phyloP scores from a whole-genome alignment of 2,113 vertebrate species.

The Choloepus hoffmanni region DNA sequence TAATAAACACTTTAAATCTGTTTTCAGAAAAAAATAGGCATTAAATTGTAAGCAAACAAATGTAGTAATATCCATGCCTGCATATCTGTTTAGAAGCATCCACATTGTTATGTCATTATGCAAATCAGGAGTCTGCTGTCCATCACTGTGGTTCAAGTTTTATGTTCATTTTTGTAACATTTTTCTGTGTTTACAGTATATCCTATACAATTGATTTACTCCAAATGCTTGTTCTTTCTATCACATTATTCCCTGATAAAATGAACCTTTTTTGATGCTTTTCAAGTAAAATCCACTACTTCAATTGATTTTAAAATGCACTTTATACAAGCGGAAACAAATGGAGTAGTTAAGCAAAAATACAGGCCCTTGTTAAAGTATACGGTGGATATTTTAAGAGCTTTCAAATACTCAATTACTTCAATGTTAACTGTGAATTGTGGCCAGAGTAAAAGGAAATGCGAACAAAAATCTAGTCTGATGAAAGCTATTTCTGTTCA shows the following conservation, averaged over 20 bases:
- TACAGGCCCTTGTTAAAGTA: slow-evolving; percentile 71
- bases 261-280: slow-evolving; percentile 60
- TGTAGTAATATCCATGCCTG: not conserved
- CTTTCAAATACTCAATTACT: slow-evolving; percentile 82
- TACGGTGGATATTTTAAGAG: slow-evolving; percentile 79
- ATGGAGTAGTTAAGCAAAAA: slow-evolving; percentile 83
- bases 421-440: slow-evolving; percentile 79
- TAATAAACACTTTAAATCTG: not conserved
- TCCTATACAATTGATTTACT: slow-evolving; percentile 75
- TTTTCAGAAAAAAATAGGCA: not conserved
- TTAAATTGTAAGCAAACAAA: not conserved
- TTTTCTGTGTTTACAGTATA: slow-evolving; percentile 29
- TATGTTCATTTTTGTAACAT: slow-evolving; percentile 14
- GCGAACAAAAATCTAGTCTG: slow-evolving; percentile 68
- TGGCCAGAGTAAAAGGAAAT: slow-evolving; percentile 52
- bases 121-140: not conserved
- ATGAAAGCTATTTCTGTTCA: slow-evolving; percentile 84
- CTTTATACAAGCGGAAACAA: slow-evolving; percentile 83
- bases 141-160: not conserved
- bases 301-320: slow-evolving; percentile 83
- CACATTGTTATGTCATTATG: not conserved
- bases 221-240: slow-evolving; percentile 64
- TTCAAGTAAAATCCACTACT: slow-evolving; percentile 71
- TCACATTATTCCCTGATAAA: slow-evolving; percentile 59
- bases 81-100: not conserved